Evolutionary conservation across 2,888 invertebrate genomes (phyloP).

Genomic region (Hypsopygia costalis): DNA sequence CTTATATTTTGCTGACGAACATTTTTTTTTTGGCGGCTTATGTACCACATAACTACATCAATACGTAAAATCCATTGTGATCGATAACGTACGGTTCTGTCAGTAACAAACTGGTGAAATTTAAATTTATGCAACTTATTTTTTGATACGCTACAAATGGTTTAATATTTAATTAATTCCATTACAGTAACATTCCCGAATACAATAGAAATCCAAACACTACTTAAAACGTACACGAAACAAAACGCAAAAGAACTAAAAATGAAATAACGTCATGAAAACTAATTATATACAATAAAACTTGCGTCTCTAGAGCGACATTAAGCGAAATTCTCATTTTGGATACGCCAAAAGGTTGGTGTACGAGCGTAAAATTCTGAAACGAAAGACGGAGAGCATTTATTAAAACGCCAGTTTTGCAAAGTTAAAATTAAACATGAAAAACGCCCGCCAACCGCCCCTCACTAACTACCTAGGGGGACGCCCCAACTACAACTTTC

Average conservation of each 20-base stretch:
- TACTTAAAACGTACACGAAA: not conserved
- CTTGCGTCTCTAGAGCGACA: constrained; percentile 60
- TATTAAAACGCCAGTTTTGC: constrained; percentile 77
- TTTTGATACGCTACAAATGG: too few species aligned
- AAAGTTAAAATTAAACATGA: constrained; percentile 81
- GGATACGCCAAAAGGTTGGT: constrained; percentile 60
- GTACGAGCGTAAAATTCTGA: constrained; percentile 59
- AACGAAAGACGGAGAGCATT: constrained; percentile 67
- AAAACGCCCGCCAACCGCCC: constrained; percentile 47
- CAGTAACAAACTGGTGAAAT: too few species aligned
- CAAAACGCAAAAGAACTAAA: constrained; percentile 14
- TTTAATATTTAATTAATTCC: too few species aligned
- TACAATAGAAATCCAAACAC: not conserved
- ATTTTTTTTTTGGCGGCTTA: too few species aligned
- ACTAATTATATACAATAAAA: constrained; percentile 72
- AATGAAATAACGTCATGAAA: constrained; percentile 33
- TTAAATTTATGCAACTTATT: too few species aligned
- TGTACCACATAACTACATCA: too few species aligned
- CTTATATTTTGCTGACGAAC: too few species aligned
- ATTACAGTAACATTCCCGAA: not conserved
- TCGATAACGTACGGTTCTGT: too few species aligned
- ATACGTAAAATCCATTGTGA: too few species aligned
- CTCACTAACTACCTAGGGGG: constrained; percentile 31
- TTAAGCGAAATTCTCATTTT: constrained; percentile 59
- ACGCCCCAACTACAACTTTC: constrained; percentile 40